Percentiles rank a stretch among this genome's conserved stretches.
Evolutionary conservation across 2,888 invertebrate genomes (phyloP).

Genomic region (Philaethria dido): DNA sequence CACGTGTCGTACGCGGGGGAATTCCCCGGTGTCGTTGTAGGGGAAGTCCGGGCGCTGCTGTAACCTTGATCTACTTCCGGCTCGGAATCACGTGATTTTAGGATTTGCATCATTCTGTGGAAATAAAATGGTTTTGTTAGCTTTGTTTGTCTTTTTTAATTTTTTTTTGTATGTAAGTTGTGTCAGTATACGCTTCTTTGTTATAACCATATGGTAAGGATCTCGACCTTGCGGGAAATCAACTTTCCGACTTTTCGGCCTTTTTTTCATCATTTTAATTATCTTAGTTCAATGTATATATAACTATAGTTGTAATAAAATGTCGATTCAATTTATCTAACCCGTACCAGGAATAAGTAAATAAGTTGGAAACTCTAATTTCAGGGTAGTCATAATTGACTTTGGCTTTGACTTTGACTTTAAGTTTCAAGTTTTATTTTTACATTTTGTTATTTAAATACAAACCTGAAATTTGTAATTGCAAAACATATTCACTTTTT

Average conservation of each 20-base stretch:
- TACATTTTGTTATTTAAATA: too few relatives aligned
- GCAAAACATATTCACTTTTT: too few relatives aligned
- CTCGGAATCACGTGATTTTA: constrained; percentile 68
- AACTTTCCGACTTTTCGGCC: constrained; percentile 73
- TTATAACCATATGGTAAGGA: constrained; percentile 66
- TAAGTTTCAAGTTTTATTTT: too few relatives aligned
- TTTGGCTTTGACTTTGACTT: too few relatives aligned
- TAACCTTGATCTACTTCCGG: constrained; percentile 72
- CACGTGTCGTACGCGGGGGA: constrained; percentile 8
- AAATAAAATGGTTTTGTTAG: not conserved
- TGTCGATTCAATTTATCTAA: too few relatives aligned
- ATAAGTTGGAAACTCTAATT: too few relatives aligned
- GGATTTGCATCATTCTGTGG: constrained; percentile 76
- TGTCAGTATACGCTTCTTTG: constrained; percentile 67
- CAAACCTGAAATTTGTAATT: too few relatives aligned
- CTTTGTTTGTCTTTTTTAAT: not conserved
- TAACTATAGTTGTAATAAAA: too few relatives aligned
- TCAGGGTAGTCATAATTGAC: too few relatives aligned
- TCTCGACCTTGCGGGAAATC: constrained; percentile 65
- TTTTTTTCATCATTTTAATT: constrained; percentile 60
- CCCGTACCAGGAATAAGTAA: too few relatives aligned
- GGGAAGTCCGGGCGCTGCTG: constrained; percentile 70
- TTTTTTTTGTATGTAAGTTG: not conserved
- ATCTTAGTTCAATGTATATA: too few relatives aligned
- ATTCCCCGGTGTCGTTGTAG: constrained; percentile 58